These are phyloP conservation scores for Deroptyus accipitrinus DNA, from an alignment of 2,113 vertebrate species.

Conservation along the genomic window DNA sequence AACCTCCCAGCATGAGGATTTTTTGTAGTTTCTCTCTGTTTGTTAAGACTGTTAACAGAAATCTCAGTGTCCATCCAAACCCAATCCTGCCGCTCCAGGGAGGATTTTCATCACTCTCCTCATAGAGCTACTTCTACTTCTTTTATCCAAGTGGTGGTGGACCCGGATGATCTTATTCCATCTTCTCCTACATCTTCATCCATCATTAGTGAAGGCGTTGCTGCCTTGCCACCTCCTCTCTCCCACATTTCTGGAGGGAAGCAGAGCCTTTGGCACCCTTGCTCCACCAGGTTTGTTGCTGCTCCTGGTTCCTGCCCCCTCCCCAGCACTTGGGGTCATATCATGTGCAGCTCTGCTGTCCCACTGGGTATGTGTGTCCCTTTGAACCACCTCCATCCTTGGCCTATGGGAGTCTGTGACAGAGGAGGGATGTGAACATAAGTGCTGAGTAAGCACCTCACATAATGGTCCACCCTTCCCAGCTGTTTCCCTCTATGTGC, in stretches of 20 bases:
- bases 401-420: neutral
- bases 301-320: neutral
- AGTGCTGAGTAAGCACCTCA: neutral
- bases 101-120: neutral
- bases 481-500: neutral
- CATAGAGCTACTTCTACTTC: neutral
- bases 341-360: neutral
- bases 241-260: neutral
- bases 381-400: neutral
- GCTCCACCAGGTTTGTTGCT: neutral
- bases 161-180: neutral
- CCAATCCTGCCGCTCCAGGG: neutral
- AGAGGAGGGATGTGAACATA: rapidly evolving
- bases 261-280: neutral
- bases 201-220: rapidly evolving
- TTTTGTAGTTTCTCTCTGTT: neutral
- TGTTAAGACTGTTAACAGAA: neutral
- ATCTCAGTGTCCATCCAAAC: neutral
- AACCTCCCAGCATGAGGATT: neutral
- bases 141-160: neutral
- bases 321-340: neutral
- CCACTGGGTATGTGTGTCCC: no score
- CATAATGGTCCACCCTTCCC: neutral
- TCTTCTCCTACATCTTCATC: neutral
- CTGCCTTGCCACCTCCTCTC: neutral